Percentiles rank a stretch among this genome's conserved stretches.
Evolutionary conservation across 2,797 vertebrate genomes (phyloP).

Genomic region (Allobates femoralis): DNA sequence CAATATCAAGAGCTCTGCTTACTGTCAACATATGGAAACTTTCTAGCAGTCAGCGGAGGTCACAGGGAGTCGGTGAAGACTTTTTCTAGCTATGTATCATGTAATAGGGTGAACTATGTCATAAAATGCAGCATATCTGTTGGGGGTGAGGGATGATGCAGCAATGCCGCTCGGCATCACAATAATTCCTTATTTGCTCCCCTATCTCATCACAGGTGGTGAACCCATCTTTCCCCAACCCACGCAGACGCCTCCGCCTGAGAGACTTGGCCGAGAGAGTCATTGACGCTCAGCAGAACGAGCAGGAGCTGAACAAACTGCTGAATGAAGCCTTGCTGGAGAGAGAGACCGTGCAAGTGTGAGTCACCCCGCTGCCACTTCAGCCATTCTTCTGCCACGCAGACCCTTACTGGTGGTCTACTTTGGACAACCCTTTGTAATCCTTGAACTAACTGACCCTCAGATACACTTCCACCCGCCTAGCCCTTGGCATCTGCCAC

Average conservation of each 20-base stretch:
- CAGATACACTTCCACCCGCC: no score
- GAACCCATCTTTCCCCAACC: constrained; percentile 94
- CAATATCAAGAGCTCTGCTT: neutral
- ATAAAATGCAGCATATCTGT: no score
- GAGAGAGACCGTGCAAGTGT: constrained; percentile 89
- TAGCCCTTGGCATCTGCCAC: no score
- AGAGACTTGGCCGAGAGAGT: constrained; percentile 81
- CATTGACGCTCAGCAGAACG: constrained; percentile 90
- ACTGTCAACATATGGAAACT: neutral
- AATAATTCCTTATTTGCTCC: neutral
- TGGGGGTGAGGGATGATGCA: neutral
- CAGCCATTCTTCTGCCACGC: neutral
- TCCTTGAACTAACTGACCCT: neutral
- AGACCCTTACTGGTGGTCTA: neutral
- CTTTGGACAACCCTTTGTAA: neutral
- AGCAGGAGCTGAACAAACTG: constrained; percentile 86
- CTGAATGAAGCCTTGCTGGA: constrained; percentile 88
- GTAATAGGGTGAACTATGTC: no score
- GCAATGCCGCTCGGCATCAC: neutral
- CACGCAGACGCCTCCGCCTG: constrained; percentile 86
- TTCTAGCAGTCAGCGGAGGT: neutral
- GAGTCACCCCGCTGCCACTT: constrained; percentile 65
- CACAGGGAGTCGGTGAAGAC: no score
- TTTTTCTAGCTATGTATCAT: no score
- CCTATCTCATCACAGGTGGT: constrained; percentile 78